phyloP scores from a whole-genome alignment of 1,140 invertebrate species.

The Caenorhabditis brenneri region DNA sequence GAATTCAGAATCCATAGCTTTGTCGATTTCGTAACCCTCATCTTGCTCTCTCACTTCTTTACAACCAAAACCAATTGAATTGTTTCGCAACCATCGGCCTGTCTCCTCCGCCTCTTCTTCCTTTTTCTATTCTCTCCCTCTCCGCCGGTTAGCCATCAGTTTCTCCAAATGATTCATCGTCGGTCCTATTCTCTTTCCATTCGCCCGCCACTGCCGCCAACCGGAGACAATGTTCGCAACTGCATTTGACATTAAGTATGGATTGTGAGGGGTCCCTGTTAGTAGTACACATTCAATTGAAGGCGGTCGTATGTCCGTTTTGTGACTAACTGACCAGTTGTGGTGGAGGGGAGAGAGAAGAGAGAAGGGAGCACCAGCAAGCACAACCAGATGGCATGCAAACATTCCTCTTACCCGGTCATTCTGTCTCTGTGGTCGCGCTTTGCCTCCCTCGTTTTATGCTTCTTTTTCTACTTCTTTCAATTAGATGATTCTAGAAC shows the following conservation, averaged over 20 bases:
- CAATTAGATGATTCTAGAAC: neutral
- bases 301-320: neutral
- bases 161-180: constrained; percentile 28
- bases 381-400: no score
- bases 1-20: neutral
- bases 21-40: neutral
- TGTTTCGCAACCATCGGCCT: constrained; percentile 29
- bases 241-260: constrained; percentile 40
- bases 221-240: neutral
- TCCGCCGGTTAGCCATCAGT: neutral
- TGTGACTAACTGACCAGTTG: constrained; percentile 12
- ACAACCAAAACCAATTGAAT: neutral
- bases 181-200: neutral
- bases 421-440: neutral
- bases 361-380: neutral
- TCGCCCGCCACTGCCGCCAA: neutral
- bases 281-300: constrained; percentile 37
- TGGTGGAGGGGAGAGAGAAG: neutral
- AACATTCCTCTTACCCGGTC: neutral
- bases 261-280: neutral
- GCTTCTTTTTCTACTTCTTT: neutral
- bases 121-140: no score
- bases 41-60: no score
- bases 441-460: neutral
- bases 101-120: no score